Evolutionary conservation across 2,888 invertebrate species (phyloP).

Genomic region (Cantharis nigra): DNA sequence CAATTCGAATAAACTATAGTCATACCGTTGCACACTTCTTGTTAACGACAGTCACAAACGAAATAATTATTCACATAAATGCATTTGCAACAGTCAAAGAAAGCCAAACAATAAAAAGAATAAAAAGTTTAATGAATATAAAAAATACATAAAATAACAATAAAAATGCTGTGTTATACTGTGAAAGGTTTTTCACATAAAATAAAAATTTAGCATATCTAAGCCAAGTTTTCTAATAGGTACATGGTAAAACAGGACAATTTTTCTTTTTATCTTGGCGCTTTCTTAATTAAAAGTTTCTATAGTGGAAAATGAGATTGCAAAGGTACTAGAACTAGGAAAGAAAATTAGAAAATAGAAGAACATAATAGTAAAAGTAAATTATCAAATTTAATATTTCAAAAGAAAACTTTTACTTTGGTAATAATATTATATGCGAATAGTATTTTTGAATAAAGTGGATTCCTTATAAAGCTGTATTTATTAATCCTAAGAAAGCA

Average conservation of each 20-base stretch:
- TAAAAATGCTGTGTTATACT: not conserved
- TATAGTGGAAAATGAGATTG: not conserved
- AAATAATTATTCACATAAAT: not conserved
- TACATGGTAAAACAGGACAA: not conserved
- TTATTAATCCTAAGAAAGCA: not conserved
- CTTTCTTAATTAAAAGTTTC: not conserved
- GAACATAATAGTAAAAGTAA: not conserved
- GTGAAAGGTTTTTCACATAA: not conserved
- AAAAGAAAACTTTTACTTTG: no score
- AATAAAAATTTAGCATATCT: not conserved
- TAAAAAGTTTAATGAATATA: not conserved
- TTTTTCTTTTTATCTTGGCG: not conserved
- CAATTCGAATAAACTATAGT: constrained; percentile 38
- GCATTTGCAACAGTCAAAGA: not conserved
- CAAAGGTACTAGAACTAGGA: not conserved
- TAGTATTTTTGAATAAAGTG: not conserved
- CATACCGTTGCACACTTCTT: constrained; percentile 16
- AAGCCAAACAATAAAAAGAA: not conserved
- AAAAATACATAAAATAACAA: not conserved
- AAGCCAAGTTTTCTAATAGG: not conserved
- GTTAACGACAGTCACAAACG: not conserved
- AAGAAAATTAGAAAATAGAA: no score
- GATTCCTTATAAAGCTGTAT: not conserved
- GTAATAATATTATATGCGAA: no score
- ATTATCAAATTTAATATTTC: not conserved